These are phyloP conservation scores for Drosophila sp. DNA, from an alignment of 1,140 invertebrate species.

Conservation along the genomic window DNA sequence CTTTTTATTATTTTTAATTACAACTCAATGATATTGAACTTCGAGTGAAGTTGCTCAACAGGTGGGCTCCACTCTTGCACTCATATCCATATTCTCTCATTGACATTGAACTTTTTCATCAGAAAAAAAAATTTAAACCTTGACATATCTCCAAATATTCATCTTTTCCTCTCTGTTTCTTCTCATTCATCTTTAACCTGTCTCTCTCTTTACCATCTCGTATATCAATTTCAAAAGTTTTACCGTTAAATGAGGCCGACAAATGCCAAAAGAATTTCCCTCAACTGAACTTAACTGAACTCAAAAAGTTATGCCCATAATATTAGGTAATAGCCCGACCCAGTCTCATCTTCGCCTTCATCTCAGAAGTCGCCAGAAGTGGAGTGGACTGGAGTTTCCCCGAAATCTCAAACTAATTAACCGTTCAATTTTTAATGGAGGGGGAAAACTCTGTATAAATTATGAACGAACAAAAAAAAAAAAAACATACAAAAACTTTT, in stretches of 20 bases:
- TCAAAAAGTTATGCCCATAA: constrained; percentile 24
- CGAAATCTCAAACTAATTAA: constrained; percentile 67
- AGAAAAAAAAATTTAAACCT: constrained; percentile 43
- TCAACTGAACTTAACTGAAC: constrained; percentile 20
- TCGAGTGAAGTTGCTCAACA: constrained; percentile 69
- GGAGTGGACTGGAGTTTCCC: constrained; percentile 18
- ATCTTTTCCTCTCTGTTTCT: constrained; percentile 22
- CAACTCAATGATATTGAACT: constrained; percentile 69
- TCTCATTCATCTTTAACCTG: constrained; percentile 9
- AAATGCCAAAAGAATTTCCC: constrained; percentile 40
- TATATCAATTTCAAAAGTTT: constrained; percentile 55
- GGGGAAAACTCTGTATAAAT: constrained; percentile 31
- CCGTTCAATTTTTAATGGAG: constrained; percentile 15
- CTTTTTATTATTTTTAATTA: constrained; percentile 53
- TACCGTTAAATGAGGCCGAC: constrained; percentile 57
- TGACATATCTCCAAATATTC: constrained; percentile 48
- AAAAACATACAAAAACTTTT: neutral
- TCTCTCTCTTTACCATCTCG: constrained; percentile 36
- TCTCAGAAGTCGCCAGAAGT: neutral
- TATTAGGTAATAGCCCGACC: constrained; percentile 52
- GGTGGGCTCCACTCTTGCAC: constrained; percentile 49
- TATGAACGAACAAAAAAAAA: constrained; percentile 15
- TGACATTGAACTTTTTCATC: constrained; percentile 74
- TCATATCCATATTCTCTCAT: constrained; percentile 53
- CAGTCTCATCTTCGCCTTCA: constrained; percentile 24